Percentiles rank a stretch among this genome's conserved stretches.
Conservation (phyloP, 2,888 invertebrate species). For the Andrena bicolor region DNA sequence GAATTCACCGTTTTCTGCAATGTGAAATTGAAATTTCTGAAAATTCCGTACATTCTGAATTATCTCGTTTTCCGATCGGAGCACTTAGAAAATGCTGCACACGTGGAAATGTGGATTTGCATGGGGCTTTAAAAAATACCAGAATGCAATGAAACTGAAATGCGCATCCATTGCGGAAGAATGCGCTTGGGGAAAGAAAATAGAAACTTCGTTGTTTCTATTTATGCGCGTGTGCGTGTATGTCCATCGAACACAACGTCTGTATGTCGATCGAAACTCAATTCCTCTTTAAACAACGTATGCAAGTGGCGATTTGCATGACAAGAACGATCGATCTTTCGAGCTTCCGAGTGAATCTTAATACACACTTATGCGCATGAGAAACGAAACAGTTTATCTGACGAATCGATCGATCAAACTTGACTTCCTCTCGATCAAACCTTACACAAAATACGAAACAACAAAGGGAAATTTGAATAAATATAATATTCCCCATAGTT, state of each 20-base stretch:
- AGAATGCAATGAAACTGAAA: background rate
- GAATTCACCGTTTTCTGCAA: no score
- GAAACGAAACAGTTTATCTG: background rate
- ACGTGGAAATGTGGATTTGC: background rate
- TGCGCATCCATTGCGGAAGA: background rate
- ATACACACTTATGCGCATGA: background rate
- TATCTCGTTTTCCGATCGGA: background rate
- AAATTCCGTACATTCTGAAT: no score
- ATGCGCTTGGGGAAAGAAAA: background rate
- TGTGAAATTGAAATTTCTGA: no score
- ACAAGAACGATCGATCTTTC: slow-evolving; percentile 18
- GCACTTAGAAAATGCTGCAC: background rate
- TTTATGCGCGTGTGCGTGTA: background rate
- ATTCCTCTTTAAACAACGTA: background rate
- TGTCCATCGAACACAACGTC: background rate
- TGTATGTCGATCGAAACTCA: background rate
- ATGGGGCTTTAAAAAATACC: background rate
- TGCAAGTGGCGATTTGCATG: slow-evolving; percentile 33
- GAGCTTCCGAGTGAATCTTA: slow-evolving; percentile 2
- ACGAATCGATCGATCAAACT: background rate
- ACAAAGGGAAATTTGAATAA: background rate
- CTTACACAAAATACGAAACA: background rate
- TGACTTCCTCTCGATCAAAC: background rate
- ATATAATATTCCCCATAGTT: slow-evolving; percentile 2
- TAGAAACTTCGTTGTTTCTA: background rate